Evolutionary conservation across 2,113 vertebrate species (phyloP).

Genomic region (Bufo bufo): DNA sequence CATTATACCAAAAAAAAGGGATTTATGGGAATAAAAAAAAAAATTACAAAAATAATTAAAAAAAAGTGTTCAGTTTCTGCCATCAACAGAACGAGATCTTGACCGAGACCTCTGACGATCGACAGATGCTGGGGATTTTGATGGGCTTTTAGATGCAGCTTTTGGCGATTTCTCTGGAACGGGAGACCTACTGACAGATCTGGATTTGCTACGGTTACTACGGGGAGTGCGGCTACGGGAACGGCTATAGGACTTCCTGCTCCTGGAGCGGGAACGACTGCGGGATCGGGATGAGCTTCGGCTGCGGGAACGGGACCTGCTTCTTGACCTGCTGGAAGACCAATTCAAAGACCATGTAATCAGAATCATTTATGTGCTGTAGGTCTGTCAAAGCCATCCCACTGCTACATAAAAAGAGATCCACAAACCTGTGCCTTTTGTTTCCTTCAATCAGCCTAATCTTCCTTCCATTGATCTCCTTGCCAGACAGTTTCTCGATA

Average conservation of each 20-base stretch:
- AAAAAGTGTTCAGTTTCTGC: slow-evolving; percentile 83
- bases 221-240: slow-evolving; percentile 80
- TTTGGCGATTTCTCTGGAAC: slow-evolving; percentile 83
- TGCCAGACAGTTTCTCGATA: slow-evolving; percentile 94
- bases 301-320: slow-evolving; percentile 87
- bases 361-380: no score
- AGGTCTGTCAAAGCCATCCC: no score
- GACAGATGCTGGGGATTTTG: slow-evolving; percentile 78
- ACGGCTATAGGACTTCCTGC: slow-evolving; percentile 83
- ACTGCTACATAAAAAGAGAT: neutral
- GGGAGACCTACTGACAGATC: slow-evolving; percentile 82
- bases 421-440: slow-evolving; percentile 83
- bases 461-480: slow-evolving; percentile 98
- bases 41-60: neutral
- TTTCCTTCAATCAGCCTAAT: slow-evolving; percentile 93
- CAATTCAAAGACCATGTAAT: neutral
- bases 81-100: slow-evolving; percentile 84
- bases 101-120: slow-evolving; percentile 83
- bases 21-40: slow-evolving; percentile 62
- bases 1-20: slow-evolving; percentile 57
- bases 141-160: slow-evolving; percentile 77
- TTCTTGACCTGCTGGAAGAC: slow-evolving; percentile 80
- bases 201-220: slow-evolving; percentile 76
- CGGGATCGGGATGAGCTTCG: slow-evolving; percentile 87
- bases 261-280: slow-evolving; percentile 83